Percentiles rank a stretch among this genome's conserved stretches.
phyloP scores from a whole-genome alignment of 2,113 vertebrate species.

The Maccullochella peelii region DNA sequence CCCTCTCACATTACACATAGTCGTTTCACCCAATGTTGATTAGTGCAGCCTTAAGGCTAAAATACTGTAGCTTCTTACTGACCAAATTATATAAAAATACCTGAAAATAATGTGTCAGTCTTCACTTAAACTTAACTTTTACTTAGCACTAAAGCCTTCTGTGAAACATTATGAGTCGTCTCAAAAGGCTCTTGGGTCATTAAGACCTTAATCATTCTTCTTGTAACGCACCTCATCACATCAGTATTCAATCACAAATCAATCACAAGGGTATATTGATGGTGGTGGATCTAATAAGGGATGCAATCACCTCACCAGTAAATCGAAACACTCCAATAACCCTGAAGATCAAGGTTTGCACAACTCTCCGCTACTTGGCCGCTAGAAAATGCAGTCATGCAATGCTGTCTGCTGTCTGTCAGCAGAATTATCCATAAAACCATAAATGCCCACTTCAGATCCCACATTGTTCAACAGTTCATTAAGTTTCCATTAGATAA shows the following conservation, averaged over 20 bases:
- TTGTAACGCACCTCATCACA: constrained; percentile 1
- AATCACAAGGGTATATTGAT: constrained; percentile 24
- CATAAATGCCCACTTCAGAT: constrained; percentile 38
- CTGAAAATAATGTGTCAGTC: background rate
- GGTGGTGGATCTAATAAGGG: constrained; percentile 26
- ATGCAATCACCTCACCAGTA: constrained; percentile 31
- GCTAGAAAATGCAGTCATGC: constrained; percentile 20
- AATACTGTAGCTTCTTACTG: background rate
- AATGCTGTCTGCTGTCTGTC: constrained; percentile 27
- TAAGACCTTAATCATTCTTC: constrained; percentile 29
- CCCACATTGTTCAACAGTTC: constrained; percentile 41
- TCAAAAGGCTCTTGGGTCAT: constrained; percentile 23
- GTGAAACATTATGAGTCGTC: background rate
- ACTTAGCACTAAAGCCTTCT: background rate
- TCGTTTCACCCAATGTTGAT: background rate
- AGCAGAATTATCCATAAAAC: constrained; percentile 45
- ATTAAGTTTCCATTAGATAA: constrained; percentile 49
- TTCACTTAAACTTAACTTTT: background rate
- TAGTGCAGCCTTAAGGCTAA: background rate
- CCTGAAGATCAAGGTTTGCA: constrained; percentile 26
- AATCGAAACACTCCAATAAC: constrained; percentile 33
- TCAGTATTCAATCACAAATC: constrained; percentile 35
- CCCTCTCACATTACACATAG: background rate
- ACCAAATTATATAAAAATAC: background rate
- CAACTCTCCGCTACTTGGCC: background rate